Conservation (phyloP, 1,140 invertebrate genomes). For the Pteromalus puparum region DNA sequence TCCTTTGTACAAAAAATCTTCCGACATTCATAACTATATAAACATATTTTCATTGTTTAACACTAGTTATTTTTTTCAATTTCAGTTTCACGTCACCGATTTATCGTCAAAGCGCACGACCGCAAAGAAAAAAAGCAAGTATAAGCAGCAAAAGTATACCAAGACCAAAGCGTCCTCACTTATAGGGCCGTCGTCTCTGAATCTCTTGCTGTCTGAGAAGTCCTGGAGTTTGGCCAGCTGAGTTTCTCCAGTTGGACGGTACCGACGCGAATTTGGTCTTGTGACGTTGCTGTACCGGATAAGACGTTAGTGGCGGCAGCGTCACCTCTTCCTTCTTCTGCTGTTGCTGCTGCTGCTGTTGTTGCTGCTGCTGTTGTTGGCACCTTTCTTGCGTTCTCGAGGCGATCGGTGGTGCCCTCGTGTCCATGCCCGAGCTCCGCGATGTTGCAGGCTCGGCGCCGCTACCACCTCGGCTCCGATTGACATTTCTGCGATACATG, state of each 20-base stretch:
- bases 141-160: neutral
- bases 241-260: conserved; percentile 56
- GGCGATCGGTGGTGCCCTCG: conserved; percentile 72
- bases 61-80: neutral
- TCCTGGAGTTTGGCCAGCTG: conserved; percentile 28
- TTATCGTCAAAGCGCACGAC: too few species aligned
- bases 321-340: conserved; percentile 66
- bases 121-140: neutral
- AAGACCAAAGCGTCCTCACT: conserved; percentile 55
- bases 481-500: conserved; percentile 21
- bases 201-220: conserved; percentile 43
- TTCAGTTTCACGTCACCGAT: too few species aligned
- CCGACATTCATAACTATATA: too few species aligned
- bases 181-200: conserved; percentile 68
- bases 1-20: too few species aligned
- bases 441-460: conserved; percentile 25
- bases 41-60: neutral
- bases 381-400: conserved; percentile 63
- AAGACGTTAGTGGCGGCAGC: conserved; percentile 69
- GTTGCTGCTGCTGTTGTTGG: conserved; percentile 56
- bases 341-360: conserved; percentile 55
- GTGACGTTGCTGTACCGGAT: conserved; percentile 62
- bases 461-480: conserved; percentile 21
- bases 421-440: conserved; percentile 69
- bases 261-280: conserved; percentile 59